Percentiles rank a stretch among this genome's conserved stretches.
These are phyloP conservation scores for Pipistrellus pygmaeus DNA, from an alignment of 2,797 vertebrate species.

Conservation along the genomic window DNA sequence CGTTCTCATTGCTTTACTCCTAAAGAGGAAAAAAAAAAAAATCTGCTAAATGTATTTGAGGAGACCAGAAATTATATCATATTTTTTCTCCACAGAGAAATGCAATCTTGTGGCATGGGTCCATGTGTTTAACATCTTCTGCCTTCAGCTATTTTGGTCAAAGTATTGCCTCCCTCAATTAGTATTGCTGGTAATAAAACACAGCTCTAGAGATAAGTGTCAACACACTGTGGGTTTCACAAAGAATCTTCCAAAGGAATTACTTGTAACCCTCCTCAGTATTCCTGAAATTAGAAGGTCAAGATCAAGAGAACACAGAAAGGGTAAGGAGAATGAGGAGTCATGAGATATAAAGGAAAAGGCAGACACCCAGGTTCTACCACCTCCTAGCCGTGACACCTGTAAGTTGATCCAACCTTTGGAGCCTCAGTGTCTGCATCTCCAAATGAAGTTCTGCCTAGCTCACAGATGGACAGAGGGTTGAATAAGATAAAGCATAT, in stretches of 20 bases:
- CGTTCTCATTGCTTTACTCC: neutral
- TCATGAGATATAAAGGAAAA: neutral
- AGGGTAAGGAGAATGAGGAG: neutral
- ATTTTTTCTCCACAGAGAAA: neutral
- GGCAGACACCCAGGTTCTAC: neutral
- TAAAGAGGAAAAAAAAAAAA: neutral
- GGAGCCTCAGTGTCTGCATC: neutral
- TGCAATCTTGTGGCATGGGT: neutral
- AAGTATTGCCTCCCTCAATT: neutral
- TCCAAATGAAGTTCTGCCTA: neutral
- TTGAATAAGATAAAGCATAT: neutral
- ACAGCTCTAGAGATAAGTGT: neutral
- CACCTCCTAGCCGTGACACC: neutral
- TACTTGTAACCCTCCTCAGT: neutral
- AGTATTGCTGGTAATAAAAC: neutral
- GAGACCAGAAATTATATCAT: neutral
- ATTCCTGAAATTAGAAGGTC: neutral
- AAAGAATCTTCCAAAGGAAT: neutral
- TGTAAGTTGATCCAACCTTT: neutral
- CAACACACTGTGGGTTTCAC: neutral
- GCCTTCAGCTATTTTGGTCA: neutral
- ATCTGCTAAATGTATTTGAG: neutral
- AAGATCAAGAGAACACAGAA: neutral
- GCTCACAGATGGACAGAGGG: neutral
- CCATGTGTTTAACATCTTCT: neutral